Evolutionary conservation across 64 coral and sea anemone genomes (phyloP).

Genomic region (Hydrozoanthus tunicans): DNA sequence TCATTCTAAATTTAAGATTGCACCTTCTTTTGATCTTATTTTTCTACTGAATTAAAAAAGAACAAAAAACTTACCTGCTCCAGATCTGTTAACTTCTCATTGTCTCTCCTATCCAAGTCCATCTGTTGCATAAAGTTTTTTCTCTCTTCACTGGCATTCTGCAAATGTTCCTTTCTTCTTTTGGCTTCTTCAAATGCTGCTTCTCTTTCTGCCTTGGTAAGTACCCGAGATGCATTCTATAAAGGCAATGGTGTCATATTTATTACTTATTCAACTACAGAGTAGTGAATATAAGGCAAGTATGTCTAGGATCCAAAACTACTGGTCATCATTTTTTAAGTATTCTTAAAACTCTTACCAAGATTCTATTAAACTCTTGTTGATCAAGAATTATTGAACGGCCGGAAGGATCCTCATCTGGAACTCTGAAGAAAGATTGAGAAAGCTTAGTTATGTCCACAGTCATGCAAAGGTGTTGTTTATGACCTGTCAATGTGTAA

Average conservation of each 20-base stretch:
- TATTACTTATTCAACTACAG: not conserved
- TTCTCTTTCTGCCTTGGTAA: conserved; percentile 75
- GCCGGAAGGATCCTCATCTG: conserved; percentile 92
- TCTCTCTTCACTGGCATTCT: conserved; percentile 93
- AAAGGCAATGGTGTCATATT: not conserved
- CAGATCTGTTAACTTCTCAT: conserved; percentile 91
- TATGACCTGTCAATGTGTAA: no score
- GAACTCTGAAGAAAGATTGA: conserved; percentile 65
- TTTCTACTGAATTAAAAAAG: not conserved
- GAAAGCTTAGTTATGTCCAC: not conserved
- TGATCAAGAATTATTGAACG: conserved; percentile 84
- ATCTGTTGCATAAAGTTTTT: conserved; percentile 98
- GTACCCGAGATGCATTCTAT: conserved; percentile 80
- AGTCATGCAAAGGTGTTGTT: no score
- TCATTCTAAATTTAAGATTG: no score
- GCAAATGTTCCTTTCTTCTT: conserved; percentile 75
- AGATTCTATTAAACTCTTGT: conserved; percentile 78
- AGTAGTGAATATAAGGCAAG: no score
- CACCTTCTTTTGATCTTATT: no score
- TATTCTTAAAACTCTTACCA: conserved; percentile 40
- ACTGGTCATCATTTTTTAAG: not conserved
- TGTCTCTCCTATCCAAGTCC: conserved; percentile 95
- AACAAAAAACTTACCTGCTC: conserved; percentile 66
- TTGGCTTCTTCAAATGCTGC: conserved; percentile 73
- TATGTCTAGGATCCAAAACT: no score